Evolutionary conservation across 2,113 vertebrate genomes (phyloP), one percentile per base, ranked within the genome.

Genomic region (Brachionichthys hirsutus): DNA sequence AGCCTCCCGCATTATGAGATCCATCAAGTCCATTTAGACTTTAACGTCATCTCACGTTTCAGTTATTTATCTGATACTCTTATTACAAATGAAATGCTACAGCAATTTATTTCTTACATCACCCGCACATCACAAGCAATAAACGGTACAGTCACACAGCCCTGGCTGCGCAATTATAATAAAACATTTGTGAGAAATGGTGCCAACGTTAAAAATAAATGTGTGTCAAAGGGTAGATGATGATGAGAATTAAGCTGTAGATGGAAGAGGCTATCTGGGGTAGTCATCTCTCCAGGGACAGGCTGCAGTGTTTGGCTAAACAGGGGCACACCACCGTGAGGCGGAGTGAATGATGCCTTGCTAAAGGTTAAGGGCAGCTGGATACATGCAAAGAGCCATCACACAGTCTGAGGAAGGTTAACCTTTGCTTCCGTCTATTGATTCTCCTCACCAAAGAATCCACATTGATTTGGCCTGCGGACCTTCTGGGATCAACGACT

Each of bases 401-500:
- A 70, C 17, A 10, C 47, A 70, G 53, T 49, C 59, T 45, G 69
- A 62, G 53, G 52, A 56, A 64, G 67, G 71, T 78, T 84, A 85
- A 83, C 85, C 72, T 83, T 82, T 80, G 73, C 62, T 56, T 70
- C 56, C 67, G 2, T 13, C 50, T 54, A 83, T 87, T 54, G 83
- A 88, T 84, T 77, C 43, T 54, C 22, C 53, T 18, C 49, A 43
- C 59, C 43, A 45, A 67, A 80, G 54, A 79, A 70, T 75, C 52
- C 17, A 3, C 56, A 86, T 78, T 57, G 80, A 86, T 81, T 59
- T 74, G 46, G 52, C 52, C 45, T 8, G 7, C 12, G 43, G 42
- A 61, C 52, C 75, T 56, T 36, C 15, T 48, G 51, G 55, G 61
- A 56, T 70, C 42, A 9, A 24, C 43, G 62, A 54, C 50, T 60